Evolutionary conservation across 2,797 vertebrate genomes (phyloP).

Genomic region (Oryzias dopingdopingensis): DNA sequence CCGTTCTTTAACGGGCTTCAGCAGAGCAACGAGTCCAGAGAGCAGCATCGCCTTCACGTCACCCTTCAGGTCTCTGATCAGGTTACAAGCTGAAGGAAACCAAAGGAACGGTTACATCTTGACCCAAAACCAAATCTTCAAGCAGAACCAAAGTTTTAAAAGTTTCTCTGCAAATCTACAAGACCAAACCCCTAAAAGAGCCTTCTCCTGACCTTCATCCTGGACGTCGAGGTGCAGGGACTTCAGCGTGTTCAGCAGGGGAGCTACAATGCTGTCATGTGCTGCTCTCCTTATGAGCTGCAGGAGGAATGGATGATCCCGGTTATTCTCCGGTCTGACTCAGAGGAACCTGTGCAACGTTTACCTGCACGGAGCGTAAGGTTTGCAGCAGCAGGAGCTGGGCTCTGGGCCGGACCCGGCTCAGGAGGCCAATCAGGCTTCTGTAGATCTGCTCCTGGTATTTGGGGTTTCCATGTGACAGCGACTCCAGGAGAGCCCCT

Average conservation of each 20-base stretch:
- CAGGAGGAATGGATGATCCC: neutral
- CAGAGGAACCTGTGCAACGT: neutral
- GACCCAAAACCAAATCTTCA: neutral
- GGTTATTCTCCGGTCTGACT: neutral
- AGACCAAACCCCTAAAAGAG: neutral
- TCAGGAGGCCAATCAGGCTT: slow-evolving; percentile 76
- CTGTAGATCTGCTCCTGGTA: slow-evolving; percentile 84
- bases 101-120: neutral
- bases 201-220: slow-evolving; percentile 72
- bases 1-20: slow-evolving; percentile 64
- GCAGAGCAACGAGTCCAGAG: slow-evolving; percentile 73
- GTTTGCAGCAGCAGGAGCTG: slow-evolving; percentile 80
- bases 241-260: slow-evolving; percentile 69
- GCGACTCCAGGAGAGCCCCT: slow-evolving; percentile 73
- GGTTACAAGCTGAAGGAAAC: slow-evolving; percentile 71
- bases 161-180: neutral
- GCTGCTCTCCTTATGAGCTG: slow-evolving; percentile 68
- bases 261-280: slow-evolving; percentile 70
- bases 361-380: slow-evolving; percentile 75
- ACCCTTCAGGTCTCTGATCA: slow-evolving; percentile 76
- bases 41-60: slow-evolving; percentile 71
- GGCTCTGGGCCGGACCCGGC: slow-evolving; percentile 66
- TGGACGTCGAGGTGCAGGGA: slow-evolving; percentile 79
- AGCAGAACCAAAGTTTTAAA: neutral
- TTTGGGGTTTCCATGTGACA: slow-evolving; percentile 78